These are phyloP conservation scores for Scylla paramamosain DNA, from an alignment of 1,140 invertebrate species.

Conservation along the genomic window DNA sequence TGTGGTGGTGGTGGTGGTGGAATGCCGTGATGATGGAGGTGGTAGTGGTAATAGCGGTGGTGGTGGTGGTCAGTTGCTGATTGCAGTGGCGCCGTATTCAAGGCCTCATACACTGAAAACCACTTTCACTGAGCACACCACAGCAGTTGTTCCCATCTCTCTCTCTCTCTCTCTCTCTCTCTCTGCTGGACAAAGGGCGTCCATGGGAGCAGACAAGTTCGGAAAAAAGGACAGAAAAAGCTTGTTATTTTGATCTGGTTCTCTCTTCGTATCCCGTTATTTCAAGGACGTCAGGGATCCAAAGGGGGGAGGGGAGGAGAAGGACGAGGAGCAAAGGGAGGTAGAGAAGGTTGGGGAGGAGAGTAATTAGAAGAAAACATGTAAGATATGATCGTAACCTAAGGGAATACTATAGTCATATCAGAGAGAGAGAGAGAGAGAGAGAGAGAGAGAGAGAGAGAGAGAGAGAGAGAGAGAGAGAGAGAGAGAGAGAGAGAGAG, in stretches of 20 bases:
- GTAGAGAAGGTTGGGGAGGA: not conserved
- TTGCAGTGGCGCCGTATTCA: constrained; percentile 13
- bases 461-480: not conserved
- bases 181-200: not conserved
- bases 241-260: not conserved
- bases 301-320: not conserved
- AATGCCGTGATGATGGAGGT: not conserved
- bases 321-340: not conserved
- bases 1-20: constrained; percentile 21
- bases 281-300: not conserved
- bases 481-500: not conserved
- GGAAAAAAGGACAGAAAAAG: not conserved
- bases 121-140: not conserved
- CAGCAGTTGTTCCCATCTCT: not conserved
- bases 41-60: not conserved
- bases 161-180: constrained; percentile 1
- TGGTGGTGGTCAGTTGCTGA: not conserved
- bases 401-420: not conserved
- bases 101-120: constrained; percentile 1
- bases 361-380: not conserved
- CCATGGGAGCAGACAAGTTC: not conserved
- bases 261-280: not conserved
- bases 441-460: not conserved
- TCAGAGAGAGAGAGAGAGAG: not conserved
- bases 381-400: no score